Evolutionary conservation across 2,888 invertebrate genomes (phyloP).

Genomic region (Darwinula stevensoni): DNA sequence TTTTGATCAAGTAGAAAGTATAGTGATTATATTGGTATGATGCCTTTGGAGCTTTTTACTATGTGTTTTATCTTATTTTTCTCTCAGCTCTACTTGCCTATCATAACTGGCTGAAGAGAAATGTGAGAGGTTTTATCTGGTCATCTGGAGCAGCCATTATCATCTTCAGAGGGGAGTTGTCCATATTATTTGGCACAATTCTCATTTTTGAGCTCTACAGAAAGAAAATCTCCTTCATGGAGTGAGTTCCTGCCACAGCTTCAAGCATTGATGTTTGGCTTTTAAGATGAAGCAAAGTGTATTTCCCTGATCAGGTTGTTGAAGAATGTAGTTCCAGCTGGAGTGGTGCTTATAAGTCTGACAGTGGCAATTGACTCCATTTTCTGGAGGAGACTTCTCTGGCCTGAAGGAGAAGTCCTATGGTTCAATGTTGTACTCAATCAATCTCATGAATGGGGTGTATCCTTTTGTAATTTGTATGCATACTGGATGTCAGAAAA

Average conservation of each 20-base stretch:
- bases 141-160: constrained; percentile 61
- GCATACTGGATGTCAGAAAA: not conserved
- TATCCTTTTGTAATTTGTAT: constrained; percentile 43
- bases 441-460: constrained; percentile 85
- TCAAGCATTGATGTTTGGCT: no score
- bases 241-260: no score
- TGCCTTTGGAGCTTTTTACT: no score
- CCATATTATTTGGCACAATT: constrained; percentile 56
- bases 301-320: constrained; percentile 26
- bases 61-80: no score
- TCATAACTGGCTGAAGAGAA: constrained; percentile 50
- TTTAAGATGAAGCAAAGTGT: no score
- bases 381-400: constrained; percentile 60
- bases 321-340: constrained; percentile 38
- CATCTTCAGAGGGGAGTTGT: constrained; percentile 66
- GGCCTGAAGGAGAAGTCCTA: constrained; percentile 94
- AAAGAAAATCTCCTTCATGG: no score
- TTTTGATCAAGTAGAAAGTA: no score
- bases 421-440: constrained; percentile 85
- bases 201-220: no score
- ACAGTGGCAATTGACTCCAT: constrained; percentile 62
- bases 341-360: constrained; percentile 29
- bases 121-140: constrained; percentile 40
- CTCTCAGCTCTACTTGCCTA: constrained; percentile 58
- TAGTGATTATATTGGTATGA: no score